These are phyloP conservation scores for Chironomus riparius DNA, from an alignment of 2,888 invertebrate genomes.

Conservation along the genomic window DNA sequence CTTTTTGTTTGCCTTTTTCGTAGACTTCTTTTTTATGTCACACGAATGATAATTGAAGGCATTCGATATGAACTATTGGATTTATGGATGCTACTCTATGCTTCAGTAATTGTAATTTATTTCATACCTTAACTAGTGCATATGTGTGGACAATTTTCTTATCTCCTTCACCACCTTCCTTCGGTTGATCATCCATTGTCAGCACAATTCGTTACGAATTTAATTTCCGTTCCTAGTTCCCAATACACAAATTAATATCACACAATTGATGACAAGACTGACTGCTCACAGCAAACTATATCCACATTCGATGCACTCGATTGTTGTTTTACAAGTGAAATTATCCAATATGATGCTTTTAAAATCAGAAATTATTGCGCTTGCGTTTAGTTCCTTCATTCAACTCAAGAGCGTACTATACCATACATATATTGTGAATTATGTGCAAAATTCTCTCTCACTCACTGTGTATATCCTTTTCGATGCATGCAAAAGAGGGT, in stretches of 20 bases:
- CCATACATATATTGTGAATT: too few species aligned
- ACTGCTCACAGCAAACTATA: neutral
- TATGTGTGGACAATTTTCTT: constrained; percentile 72
- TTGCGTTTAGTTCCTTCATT: neutral
- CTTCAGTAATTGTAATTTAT: constrained; percentile 29
- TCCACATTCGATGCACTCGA: neutral
- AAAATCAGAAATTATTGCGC: neutral
- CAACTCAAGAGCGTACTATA: too few species aligned
- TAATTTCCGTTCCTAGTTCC: neutral
- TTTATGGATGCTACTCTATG: too few species aligned
- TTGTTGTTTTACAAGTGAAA: constrained; percentile 21
- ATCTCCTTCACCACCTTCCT: constrained; percentile 43
- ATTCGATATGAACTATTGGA: neutral
- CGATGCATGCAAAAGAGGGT: too few species aligned
- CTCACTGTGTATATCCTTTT: too few species aligned
- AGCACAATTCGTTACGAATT: neutral
- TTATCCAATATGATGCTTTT: neutral
- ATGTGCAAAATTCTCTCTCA: too few species aligned
- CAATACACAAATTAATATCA: neutral
- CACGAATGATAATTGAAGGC: constrained; percentile 27
- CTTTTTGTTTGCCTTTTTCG: neutral
- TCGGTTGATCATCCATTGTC: constrained; percentile 14
- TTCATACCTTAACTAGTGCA: constrained; percentile 66
- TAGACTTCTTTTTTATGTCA: neutral
- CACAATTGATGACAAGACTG: neutral